Evolutionary conservation across 2,888 invertebrate genomes (phyloP).

Genomic region (Lycia hirtaria): DNA sequence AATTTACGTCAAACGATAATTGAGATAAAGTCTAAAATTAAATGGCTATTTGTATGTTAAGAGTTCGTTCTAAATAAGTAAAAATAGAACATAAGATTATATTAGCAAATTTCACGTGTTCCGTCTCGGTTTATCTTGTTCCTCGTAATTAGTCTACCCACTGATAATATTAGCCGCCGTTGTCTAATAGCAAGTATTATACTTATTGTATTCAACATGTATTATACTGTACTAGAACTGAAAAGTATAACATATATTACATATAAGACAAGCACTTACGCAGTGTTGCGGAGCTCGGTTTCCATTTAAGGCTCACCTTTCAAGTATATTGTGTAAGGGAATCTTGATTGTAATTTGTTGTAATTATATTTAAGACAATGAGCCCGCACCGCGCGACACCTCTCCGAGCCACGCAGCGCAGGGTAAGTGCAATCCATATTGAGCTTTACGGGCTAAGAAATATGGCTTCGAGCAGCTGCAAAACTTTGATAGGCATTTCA

Average conservation of each 20-base stretch:
- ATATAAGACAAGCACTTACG: conserved; percentile 22
- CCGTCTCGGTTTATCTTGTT: no score
- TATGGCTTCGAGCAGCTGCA: conserved; percentile 6
- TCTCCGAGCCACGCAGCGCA: conserved; percentile 30
- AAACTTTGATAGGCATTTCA: background rate
- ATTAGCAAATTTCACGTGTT: no score
- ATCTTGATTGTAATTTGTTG: conserved; percentile 22
- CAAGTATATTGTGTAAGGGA: background rate
- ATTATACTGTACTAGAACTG: no score
- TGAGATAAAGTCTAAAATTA: no score
- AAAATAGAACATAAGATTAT: no score
- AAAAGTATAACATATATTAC: no score
- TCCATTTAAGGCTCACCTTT: background rate
- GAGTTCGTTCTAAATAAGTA: no score
- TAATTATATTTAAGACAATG: conserved; percentile 33
- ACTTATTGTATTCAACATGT: no score
- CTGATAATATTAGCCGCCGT: background rate
- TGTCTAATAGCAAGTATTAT: no score
- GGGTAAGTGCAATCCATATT: conserved; percentile 24
- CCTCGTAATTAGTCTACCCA: background rate
- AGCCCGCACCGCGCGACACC: conserved; percentile 25
- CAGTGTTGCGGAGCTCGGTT: conserved; percentile 32
- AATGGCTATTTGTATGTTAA: no score
- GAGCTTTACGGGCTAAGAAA: conserved; percentile 23
- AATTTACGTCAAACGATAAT: no score